phyloP scores from a whole-genome alignment of 2,113 vertebrate species.

The Pardalotus punctatus region DNA sequence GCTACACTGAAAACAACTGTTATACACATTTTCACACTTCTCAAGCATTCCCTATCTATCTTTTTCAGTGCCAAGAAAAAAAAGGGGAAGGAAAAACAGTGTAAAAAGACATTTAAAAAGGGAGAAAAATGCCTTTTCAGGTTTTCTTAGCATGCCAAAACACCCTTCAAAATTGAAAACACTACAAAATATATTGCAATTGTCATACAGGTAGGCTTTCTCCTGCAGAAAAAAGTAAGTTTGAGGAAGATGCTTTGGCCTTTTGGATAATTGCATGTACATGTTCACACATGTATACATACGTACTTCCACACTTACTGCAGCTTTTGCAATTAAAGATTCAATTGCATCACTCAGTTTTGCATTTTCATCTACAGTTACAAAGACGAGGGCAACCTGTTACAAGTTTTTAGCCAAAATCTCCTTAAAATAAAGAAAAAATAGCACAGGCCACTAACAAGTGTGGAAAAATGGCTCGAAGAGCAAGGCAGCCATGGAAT shows the following conservation, averaged over 20 bases:
- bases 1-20: neutral
- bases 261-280: neutral
- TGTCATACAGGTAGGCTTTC: neutral
- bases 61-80: neutral
- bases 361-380: neutral
- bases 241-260: neutral
- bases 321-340: neutral
- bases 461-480: too few relatives aligned
- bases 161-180: neutral
- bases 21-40: neutral
- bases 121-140: neutral
- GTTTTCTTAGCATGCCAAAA: neutral
- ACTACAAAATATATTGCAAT: neutral
- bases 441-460: neutral
- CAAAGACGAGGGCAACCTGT: neutral
- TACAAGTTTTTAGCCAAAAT: neutral
- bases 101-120: neutral
- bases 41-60: neutral
- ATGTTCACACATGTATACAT: neutral
- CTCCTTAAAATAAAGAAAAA: neutral
- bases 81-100: neutral
- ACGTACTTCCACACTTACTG: neutral
- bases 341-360: neutral
- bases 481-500: too few relatives aligned
- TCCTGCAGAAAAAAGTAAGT: neutral